Evolutionary conservation across 2,797 vertebrate species (phyloP).

Genomic region (Tragopan temminckii): DNA sequence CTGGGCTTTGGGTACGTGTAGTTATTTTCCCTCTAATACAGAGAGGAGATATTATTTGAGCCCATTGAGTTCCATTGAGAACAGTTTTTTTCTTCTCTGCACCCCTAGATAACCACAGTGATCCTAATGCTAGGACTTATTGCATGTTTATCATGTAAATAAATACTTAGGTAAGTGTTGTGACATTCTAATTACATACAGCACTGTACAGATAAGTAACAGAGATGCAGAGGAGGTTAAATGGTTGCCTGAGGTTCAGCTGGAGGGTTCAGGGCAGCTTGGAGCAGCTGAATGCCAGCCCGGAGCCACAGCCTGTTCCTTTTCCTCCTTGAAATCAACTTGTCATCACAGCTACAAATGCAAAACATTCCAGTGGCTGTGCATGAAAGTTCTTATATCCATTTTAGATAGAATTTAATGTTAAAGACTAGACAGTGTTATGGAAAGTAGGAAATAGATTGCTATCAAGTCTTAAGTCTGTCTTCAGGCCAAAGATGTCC

Average conservation of each 20-base stretch:
- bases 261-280: constrained; percentile 9
- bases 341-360: not conserved
- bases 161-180: not conserved
- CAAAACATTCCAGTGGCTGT: not conserved
- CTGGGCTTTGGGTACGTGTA: not conserved
- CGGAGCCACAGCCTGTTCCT: constrained; percentile 28
- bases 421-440: not conserved
- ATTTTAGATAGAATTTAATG: constrained; percentile 15
- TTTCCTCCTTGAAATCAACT: constrained; percentile 37
- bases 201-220: not conserved
- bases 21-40: not conserved
- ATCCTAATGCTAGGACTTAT: not conserved
- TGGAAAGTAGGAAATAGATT: not conserved
- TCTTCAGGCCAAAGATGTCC: not conserved
- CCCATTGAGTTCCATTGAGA: not conserved
- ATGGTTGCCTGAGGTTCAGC: constrained; percentile 29
- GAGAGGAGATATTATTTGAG: not conserved
- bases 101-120: not conserved
- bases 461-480: not conserved
- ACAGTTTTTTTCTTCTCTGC: not conserved
- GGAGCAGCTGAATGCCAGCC: constrained; percentile 31
- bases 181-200: not conserved
- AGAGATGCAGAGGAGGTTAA: constrained; percentile 24
- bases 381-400: not conserved
- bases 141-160: not conserved